A percentile compares a stretch with the other conserved stretches of the same genome.
Evolutionary conservation across 2,797 vertebrate genomes (phyloP).

Genomic region (Myioborus melanocephalus): DNA sequence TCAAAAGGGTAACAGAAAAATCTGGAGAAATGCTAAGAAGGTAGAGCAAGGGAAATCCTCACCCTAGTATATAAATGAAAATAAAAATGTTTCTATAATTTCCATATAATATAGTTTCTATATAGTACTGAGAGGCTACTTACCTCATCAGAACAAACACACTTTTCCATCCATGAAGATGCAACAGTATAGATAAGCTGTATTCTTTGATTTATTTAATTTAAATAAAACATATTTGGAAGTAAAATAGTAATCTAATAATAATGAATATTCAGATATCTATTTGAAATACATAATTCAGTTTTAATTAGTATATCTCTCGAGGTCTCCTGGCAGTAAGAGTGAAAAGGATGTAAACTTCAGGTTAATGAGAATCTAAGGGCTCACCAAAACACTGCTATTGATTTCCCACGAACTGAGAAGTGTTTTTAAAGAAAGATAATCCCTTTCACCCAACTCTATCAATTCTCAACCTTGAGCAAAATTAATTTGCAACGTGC

Average conservation of each 20-base stretch:
- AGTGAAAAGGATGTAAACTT: background rate
- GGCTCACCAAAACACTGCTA: background rate
- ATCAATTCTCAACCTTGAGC: background rate
- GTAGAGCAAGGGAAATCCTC: background rate
- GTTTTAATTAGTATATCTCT: background rate
- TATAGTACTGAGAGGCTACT: background rate
- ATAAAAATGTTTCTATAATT: background rate
- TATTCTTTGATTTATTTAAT: background rate
- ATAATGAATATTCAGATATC: background rate
- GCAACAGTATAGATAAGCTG: background rate
- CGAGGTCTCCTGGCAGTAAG: background rate
- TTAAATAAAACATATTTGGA: background rate
- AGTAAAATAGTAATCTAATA: background rate
- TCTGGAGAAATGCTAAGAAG: background rate
- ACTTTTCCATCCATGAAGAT: background rate
- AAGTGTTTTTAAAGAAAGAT: background rate
- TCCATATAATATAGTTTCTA: background rate
- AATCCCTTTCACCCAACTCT: background rate
- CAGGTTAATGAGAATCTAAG: background rate
- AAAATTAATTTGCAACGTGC: rapidly evolving
- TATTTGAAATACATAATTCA: background rate
- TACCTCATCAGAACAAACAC: background rate
- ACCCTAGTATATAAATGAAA: background rate
- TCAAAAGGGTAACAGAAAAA: background rate
- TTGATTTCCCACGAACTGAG: background rate